Conservation (phyloP, 2,113 vertebrate species). For the Vidua macroura region DNA sequence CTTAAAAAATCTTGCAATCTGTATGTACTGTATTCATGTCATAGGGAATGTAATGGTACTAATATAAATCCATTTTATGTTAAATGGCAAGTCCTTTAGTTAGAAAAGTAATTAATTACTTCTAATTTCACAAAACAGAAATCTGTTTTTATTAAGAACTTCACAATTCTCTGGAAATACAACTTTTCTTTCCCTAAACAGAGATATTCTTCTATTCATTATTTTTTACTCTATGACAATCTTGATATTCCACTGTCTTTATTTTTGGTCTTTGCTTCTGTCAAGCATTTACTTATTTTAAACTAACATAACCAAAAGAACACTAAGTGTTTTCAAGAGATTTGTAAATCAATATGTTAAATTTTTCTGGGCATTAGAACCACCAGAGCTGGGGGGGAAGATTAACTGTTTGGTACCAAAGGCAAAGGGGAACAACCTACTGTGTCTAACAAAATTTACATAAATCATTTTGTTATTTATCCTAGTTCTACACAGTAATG, state of each 20-base stretch:
- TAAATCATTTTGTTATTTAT: not conserved
- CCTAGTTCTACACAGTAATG: not conserved
- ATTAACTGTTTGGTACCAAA: not conserved
- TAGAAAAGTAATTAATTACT: not conserved
- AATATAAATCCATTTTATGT: not conserved
- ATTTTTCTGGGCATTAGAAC: not conserved
- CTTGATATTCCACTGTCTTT: not conserved
- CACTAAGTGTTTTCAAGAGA: not conserved
- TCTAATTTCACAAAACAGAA: not conserved
- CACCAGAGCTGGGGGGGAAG: not conserved
- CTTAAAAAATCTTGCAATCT: not conserved
- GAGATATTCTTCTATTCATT: not conserved
- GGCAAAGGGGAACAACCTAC: not conserved
- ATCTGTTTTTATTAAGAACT: not conserved
- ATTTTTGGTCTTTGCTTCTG: not conserved
- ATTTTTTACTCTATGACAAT: not conserved
- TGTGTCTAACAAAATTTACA: not conserved
- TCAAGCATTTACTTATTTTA: not conserved
- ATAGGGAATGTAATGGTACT: not conserved
- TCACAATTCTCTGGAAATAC: not conserved
- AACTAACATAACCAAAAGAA: not conserved
- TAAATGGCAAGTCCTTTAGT: not conserved
- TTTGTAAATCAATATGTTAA: not conserved
- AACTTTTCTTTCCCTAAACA: not conserved
- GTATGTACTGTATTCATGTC: not conserved